Percentiles rank a stretch among this genome's conserved stretches.
Conservation (phyloP, 2,888 invertebrate genomes). For the Tholera decimalis region DNA sequence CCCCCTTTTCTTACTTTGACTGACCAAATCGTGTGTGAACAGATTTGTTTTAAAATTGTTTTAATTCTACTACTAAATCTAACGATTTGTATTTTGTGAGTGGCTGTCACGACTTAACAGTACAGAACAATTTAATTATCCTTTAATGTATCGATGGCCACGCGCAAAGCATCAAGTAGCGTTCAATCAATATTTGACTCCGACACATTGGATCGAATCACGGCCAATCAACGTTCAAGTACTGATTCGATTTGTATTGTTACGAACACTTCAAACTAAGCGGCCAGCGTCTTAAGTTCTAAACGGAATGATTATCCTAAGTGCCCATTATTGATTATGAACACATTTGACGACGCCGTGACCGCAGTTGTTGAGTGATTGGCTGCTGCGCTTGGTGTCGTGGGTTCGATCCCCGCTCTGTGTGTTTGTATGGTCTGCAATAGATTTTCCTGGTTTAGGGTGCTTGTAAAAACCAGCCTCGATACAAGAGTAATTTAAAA, state of each 20-base stretch:
- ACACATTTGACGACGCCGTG: not conserved
- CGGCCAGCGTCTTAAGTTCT: not conserved
- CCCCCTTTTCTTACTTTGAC: too few relatives aligned
- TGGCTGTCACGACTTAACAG: not conserved
- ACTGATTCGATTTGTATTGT: slow-evolving; percentile 40
- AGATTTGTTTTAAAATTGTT: too few relatives aligned
- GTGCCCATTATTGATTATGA: not conserved
- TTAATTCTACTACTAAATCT: too few relatives aligned
- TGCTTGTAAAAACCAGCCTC: too few relatives aligned
- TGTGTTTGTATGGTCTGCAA: too few relatives aligned
- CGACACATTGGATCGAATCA: slow-evolving; percentile 32
- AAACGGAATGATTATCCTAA: slow-evolving; percentile 1
- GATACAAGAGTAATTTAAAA: too few relatives aligned
- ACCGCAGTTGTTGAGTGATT: too few relatives aligned
- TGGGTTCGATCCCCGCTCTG: too few relatives aligned
- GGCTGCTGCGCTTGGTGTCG: too few relatives aligned
- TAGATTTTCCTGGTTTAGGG: too few relatives aligned
- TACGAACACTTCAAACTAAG: slow-evolving; percentile 18
- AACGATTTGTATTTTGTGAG: too few relatives aligned
- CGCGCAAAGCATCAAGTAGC: slow-evolving; percentile 38
- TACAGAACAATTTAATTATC: slow-evolving; percentile 20
- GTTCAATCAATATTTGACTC: slow-evolving; percentile 39
- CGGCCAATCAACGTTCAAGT: slow-evolving; percentile 35
- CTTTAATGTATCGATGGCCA: slow-evolving; percentile 10
- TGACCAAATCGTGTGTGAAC: too few relatives aligned